Conservation (phyloP, 2,113 vertebrate genomes). For the Halcyon senegalensis region DNA sequence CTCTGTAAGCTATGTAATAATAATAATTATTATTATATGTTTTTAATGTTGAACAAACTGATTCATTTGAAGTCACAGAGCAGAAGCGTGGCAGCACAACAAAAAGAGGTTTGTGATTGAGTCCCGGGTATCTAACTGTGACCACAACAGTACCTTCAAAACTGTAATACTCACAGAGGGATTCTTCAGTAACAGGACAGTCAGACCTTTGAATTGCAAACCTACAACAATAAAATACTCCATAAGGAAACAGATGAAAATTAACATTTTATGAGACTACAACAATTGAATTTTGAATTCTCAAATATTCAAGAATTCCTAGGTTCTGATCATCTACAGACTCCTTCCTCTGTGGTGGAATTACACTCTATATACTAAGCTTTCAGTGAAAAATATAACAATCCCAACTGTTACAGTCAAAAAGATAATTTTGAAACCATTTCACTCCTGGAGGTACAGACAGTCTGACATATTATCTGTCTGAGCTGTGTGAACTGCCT, state of each 20-base stretch:
- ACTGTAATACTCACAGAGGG: neutral
- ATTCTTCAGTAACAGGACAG: neutral
- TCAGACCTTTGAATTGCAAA: neutral
- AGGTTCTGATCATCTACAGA: neutral
- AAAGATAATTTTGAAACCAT: neutral
- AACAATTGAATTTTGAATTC: neutral
- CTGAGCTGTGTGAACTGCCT: neutral
- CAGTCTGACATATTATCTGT: neutral
- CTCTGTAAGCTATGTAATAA: neutral
- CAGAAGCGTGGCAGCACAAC: neutral
- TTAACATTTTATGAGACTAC: neutral
- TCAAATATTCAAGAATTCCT: neutral
- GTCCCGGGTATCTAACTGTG: neutral
- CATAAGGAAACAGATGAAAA: neutral
- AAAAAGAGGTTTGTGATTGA: neutral
- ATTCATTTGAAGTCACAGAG: neutral
- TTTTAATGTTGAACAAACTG: neutral
- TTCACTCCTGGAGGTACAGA: neutral
- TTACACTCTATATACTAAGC: neutral
- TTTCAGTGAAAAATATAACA: neutral
- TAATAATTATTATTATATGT: neutral
- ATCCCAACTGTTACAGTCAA: neutral
- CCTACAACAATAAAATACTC: neutral
- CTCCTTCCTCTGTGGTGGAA: neutral
- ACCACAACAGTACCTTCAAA: neutral